Percentiles rank a stretch among this genome's conserved stretches.
Evolutionary conservation across 2,113 vertebrate species (phyloP).

Genomic region (Etia nguti): DNA sequence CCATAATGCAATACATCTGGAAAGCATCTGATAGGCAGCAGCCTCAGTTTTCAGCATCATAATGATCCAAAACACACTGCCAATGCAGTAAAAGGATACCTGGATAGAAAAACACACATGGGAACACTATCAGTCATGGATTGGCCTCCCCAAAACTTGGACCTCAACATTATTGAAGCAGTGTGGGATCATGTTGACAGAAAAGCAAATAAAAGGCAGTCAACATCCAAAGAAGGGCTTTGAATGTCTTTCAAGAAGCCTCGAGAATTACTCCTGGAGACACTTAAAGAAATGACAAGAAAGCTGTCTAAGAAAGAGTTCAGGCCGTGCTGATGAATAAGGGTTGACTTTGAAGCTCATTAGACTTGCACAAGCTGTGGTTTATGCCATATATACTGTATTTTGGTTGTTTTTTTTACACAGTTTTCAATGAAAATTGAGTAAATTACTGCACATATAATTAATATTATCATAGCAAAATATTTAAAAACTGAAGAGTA

Average conservation of each 20-base stretch:
- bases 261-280: neutral
- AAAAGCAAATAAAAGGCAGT: neutral
- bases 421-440: too few species aligned
- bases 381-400: neutral
- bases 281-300: neutral
- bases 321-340: neutral
- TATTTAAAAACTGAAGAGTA: neutral
- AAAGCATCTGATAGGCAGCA: neutral
- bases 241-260: neutral
- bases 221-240: neutral
- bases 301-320: neutral
- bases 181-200: neutral
- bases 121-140: neutral
- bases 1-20: neutral
- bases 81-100: neutral
- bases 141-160: neutral
- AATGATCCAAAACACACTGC: neutral
- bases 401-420: neutral
- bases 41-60: neutral
- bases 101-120: neutral
- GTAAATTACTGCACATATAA: neutral
- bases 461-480: neutral
- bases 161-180: neutral
- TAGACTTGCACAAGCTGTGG: neutral
- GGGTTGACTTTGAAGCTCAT: neutral